These are phyloP conservation scores for Nebria brevicollis DNA, from an alignment of 2,888 invertebrate species.

Conservation along the genomic window DNA sequence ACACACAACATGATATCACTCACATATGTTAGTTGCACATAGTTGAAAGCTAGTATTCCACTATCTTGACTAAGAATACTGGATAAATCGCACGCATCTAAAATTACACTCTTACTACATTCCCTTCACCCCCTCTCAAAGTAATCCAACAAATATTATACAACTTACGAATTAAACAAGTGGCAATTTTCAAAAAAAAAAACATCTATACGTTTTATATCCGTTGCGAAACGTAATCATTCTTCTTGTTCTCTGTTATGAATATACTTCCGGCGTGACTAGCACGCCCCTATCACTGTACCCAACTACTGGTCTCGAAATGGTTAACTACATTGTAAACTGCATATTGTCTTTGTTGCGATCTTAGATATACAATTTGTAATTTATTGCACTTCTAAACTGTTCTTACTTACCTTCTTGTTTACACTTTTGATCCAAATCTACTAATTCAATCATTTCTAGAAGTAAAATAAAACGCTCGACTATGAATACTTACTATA, in stretches of 20 bases:
- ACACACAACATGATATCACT: not conserved
- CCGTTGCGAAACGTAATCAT: too few relatives aligned
- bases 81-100: not conserved
- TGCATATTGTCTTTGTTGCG: not conserved
- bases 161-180: not conserved
- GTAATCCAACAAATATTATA: not conserved
- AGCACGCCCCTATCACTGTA: conserved; percentile 8
- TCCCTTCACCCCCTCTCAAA: not conserved
- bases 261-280: conserved; percentile 16
- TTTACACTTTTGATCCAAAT: not conserved
- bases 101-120: not conserved
- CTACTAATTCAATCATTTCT: not conserved
- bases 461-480: too few relatives aligned
- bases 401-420: not conserved
- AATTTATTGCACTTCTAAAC: not conserved
- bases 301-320: not conserved
- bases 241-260: not conserved
- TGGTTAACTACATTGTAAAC: not conserved
- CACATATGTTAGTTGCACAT: not conserved
- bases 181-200: too few relatives aligned
- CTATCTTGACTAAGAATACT: not conserved
- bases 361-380: not conserved
- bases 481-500: too few relatives aligned
- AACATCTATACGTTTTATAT: too few relatives aligned
- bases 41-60: conserved; percentile 1